Evolutionary conservation across 2,113 vertebrate genomes (phyloP).

Genomic region (Psittacula cyanocephala): DNA sequence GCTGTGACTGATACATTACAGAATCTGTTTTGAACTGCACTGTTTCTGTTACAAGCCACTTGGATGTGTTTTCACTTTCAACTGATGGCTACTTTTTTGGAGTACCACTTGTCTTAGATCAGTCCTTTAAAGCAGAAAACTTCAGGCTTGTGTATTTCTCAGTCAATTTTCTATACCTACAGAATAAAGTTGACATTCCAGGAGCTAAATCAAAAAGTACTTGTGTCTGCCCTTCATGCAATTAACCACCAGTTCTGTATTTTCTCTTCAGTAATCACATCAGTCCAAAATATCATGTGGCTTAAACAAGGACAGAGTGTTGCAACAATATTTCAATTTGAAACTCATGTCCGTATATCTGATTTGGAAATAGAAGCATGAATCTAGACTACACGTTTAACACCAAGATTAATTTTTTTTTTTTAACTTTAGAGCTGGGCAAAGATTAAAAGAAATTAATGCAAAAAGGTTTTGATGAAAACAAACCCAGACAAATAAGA

Average conservation of each 20-base stretch:
- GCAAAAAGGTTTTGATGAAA: background rate
- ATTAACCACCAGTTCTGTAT: background rate
- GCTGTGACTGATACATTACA: background rate
- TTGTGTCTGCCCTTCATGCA: background rate
- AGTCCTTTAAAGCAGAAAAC: background rate
- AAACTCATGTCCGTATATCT: background rate
- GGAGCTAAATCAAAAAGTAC: background rate
- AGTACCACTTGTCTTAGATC: background rate
- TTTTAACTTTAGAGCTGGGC: background rate
- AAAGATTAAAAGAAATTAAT: background rate
- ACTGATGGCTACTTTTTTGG: background rate
- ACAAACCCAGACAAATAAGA: background rate
- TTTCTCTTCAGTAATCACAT: background rate
- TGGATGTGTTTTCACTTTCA: background rate
- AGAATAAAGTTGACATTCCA: background rate
- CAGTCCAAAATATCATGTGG: background rate
- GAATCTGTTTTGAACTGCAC: background rate
- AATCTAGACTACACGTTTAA: background rate
- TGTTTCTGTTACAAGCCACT: background rate
- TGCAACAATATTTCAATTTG: background rate
- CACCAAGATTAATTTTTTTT: background rate
- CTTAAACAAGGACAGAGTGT: background rate
- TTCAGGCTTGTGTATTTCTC: background rate
- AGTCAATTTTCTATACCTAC: background rate
- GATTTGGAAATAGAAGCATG: background rate